Evolutionary conservation across 1,140 invertebrate species (phyloP), one percentile per base, ranked within the genome.

Genomic region (Tigriopus japonicus): DNA sequence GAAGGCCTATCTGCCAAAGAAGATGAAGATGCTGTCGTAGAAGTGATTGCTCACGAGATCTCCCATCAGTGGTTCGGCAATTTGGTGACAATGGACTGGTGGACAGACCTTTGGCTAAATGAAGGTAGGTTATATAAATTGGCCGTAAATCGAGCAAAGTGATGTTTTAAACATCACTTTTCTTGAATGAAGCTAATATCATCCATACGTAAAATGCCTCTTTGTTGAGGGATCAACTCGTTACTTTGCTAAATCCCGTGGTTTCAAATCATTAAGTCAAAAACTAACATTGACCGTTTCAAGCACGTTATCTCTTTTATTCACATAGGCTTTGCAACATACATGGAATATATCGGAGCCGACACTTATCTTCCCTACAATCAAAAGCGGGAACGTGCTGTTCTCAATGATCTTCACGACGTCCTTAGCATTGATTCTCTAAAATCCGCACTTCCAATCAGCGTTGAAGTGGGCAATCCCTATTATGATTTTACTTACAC

Each of bases 401-500:
- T 87, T 2, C 74, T 77, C 5, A 73, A 79, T 52, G 80, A 84
- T 56, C 68, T 91, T 19, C 83, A 89, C 65, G 68, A 74, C 1
- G 87, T 87, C 0, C 72, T 94, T 55, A 72, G 72, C 3, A 73
- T 81, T 12, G 94, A 98, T 69, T 77, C 84, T 0, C 82, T 85
- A 56, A 69, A 86, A 0, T 86, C 82, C 63, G 88, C 87, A 7
- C 88, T 91, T 75, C 84, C 88, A 0, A 90, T 93, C 64, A 81
- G 90, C 14, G 82, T 87, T 69, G 77, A 76, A 5, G 87, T 93
- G 17, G 75, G 75, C 43, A 85, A 85, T 67, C 86, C 90, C 0
- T 83, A 88, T 69, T 81, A 95, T 74, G 93, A 95, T 45, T 88
- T 84, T 61, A 84, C 93, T 59, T 96, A 95, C 71, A 91, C 95